Percentiles rank a stretch among this genome's conserved stretches.
phyloP scores from a whole-genome alignment of 1,140 invertebrate species.

The Augochlora pura region DNA sequence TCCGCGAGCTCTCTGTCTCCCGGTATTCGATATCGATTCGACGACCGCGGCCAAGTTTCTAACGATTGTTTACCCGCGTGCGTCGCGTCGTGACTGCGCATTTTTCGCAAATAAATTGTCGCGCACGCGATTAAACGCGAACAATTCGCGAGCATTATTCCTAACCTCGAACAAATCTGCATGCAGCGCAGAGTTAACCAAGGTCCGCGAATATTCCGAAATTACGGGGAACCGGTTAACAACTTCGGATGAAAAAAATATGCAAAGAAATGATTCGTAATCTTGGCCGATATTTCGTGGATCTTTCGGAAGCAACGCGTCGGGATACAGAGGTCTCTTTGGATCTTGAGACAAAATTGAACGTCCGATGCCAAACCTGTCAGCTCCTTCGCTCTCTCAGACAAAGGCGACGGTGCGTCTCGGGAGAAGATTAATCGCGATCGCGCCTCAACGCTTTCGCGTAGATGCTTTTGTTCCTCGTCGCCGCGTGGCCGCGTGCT shows the following conservation, averaged over 20 bases:
- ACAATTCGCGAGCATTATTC: too few relatives aligned
- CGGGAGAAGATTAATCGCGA: constrained; percentile 31
- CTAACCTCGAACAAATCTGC: too few relatives aligned
- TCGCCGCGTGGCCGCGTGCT: background rate
- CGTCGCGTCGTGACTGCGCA: too few relatives aligned
- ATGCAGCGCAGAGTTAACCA: too few relatives aligned
- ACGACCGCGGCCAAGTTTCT: constrained; percentile 23
- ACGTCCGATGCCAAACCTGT: constrained; percentile 4
- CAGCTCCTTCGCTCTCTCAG: background rate
- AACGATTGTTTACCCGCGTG: constrained; percentile 24
- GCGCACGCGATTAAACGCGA: background rate
- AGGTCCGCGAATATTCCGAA: too few relatives aligned
- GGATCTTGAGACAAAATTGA: background rate
- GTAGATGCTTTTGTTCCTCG: constrained; percentile 38
- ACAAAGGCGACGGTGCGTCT: too few relatives aligned
- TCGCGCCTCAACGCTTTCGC: constrained; percentile 35
- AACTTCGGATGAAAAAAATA: too few relatives aligned
- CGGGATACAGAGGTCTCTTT: too few relatives aligned
- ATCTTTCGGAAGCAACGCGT: too few relatives aligned
- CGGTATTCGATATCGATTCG: constrained; percentile 27
- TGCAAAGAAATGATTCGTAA: too few relatives aligned
- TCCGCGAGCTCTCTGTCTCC: background rate
- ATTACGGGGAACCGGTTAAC: too few relatives aligned
- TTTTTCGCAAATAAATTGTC: background rate
- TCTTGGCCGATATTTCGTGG: too few relatives aligned